A percentile compares a stretch with the other conserved stretches of the same genome.
These are phyloP conservation scores for Ginglymostoma cirratum DNA, from an alignment of 2,113 vertebrate genomes.

Conservation along the genomic window DNA sequence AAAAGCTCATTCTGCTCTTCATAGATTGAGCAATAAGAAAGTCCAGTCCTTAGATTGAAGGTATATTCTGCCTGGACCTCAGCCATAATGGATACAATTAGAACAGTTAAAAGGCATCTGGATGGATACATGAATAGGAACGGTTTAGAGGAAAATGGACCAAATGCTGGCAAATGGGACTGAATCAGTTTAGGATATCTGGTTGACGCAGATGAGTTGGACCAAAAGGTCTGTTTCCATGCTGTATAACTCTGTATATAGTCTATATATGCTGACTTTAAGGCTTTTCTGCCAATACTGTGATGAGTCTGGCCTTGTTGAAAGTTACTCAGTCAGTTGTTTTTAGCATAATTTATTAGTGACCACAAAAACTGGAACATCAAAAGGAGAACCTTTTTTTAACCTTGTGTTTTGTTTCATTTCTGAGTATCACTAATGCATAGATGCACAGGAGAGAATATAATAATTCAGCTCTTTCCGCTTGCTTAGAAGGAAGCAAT, in stretches of 20 bases:
- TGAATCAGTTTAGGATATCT: too few relatives aligned
- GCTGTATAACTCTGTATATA: too few relatives aligned
- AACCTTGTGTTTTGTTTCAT: not conserved
- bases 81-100: not conserved
- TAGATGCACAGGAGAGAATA: not conserved
- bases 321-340: not conserved
- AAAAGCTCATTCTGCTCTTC: not conserved
- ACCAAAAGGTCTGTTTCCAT: too few relatives aligned
- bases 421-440: not conserved
- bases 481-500: not conserved
- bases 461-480: not conserved
- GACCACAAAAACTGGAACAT: not conserved
- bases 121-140: too few relatives aligned
- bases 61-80: not conserved
- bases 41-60: not conserved
- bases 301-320: not conserved
- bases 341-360: not conserved
- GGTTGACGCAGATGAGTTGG: too few relatives aligned
- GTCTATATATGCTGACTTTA: not conserved
- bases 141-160: too few relatives aligned
- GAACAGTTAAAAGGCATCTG: too few relatives aligned
- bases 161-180: too few relatives aligned
- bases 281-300: not conserved
- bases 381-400: not conserved
- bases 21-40: not conserved